Base-by-base conservation (phyloP, 1,140 invertebrate genomes). In the Heliconius hewitsoni region DNA sequence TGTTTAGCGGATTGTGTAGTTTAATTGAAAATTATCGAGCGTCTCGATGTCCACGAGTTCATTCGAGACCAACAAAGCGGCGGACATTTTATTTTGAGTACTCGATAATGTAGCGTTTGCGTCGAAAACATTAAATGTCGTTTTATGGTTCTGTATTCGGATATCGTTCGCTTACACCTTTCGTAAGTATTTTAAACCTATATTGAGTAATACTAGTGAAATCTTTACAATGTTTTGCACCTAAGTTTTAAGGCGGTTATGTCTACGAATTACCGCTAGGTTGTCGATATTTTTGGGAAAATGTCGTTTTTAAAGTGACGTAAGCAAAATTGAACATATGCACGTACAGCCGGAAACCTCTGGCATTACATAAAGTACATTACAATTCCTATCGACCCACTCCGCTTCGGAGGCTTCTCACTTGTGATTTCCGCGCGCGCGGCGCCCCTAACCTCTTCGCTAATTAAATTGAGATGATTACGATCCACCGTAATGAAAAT, bases 31-130 rank as follows among this genome's bases (percentile, higher is more conserved):
- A 84, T 92, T 92, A 91, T 93, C 89, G 89, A 90, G 90, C 90
- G 91, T 93, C 90, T 92, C 89, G 90, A 91, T 94, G 92, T 94
- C 94, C 92, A 94, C 94, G 92, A 94, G 93, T 94, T 94, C 93
- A 94, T 87, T 94, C 90, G 93, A 91, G 90, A 94, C 93, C 93
- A 94, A 94, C 94, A 94, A 93, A 94, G 94, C 94, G 94, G 94
- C 94, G 93, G 94, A 95, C 94, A 95, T 95, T 94, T 95, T 95
- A 95, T 95, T 94, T 95, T 94, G 93, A 94, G 93, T 94, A 94
- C 91, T 94, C 92, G 93, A 95, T 93, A 94, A 95, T 95, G 94
- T 95, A 95, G 94, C 93, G 91, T 92, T 94, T 94, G 93, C 90
- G 90, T 94, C 89, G 93, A 93, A 93, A 93, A 93, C 88, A 93